A percentile compares a stretch with the other conserved stretches of the same genome.
Evolutionary conservation across 1,140 invertebrate species (phyloP).

Genomic region (Papilio helenus): DNA sequence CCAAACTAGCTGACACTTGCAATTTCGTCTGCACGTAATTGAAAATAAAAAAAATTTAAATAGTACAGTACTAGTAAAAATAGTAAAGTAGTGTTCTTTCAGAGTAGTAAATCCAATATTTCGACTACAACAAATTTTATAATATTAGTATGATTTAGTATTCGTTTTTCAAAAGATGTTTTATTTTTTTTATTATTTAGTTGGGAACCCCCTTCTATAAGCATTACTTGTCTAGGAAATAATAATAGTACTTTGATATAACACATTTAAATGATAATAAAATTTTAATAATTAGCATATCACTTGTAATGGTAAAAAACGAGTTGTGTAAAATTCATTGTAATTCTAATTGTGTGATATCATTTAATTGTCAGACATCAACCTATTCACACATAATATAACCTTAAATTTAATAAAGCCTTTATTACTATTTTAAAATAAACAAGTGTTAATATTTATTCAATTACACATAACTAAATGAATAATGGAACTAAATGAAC

Average conservation of each 20-base stretch:
- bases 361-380: constrained; percentile 4
- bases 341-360: background rate
- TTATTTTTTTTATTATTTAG: background rate
- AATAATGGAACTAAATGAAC: constrained; percentile 8
- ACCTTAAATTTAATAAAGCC: background rate
- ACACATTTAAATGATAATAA: background rate
- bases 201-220: background rate
- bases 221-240: background rate
- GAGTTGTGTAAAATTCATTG: background rate
- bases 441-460: background rate
- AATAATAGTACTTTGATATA: background rate
- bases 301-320: background rate
- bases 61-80: too few relatives aligned
- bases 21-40: too few relatives aligned
- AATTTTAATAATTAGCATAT: background rate
- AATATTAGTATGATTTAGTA: too few relatives aligned
- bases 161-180: too few relatives aligned
- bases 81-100: too few relatives aligned
- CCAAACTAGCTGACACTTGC: too few relatives aligned
- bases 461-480: background rate
- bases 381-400: background rate
- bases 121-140: too few relatives aligned
- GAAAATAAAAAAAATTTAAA: too few relatives aligned
- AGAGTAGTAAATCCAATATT: too few relatives aligned
- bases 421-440: background rate